phyloP scores from a whole-genome alignment of 2,888 invertebrate species.

The Aspidiotus destructor region DNA sequence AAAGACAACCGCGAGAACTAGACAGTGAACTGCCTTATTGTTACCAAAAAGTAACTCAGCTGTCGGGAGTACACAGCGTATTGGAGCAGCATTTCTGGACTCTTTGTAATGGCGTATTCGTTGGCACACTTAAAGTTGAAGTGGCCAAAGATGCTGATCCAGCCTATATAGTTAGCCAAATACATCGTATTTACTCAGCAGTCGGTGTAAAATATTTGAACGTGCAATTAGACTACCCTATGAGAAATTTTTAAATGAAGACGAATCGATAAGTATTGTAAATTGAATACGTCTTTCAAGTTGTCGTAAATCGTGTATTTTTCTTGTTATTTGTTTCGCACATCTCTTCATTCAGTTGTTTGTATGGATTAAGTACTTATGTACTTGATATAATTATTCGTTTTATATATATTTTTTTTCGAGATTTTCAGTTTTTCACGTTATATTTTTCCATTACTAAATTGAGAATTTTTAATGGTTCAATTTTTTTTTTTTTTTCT shows the following conservation, averaged over 20 bases:
- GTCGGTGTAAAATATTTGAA: conserved; percentile 84
- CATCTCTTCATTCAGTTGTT: too few relatives aligned
- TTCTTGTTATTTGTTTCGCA: too few relatives aligned
- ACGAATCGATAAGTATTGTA: too few relatives aligned
- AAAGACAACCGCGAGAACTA: conserved; percentile 73
- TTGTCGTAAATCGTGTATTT: too few relatives aligned
- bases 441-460: too few relatives aligned
- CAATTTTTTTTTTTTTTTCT: too few relatives aligned
- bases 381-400: too few relatives aligned
- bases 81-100: conserved; percentile 99
- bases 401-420: too few relatives aligned
- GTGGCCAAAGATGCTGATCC: conserved; percentile 89
- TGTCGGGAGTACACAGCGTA: conserved; percentile 89
- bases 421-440: too few relatives aligned
- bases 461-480: too few relatives aligned
- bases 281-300: too few relatives aligned
- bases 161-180: conserved; percentile 82
- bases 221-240: conserved; percentile 83
- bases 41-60: conserved; percentile 74
- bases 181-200: conserved; percentile 88
- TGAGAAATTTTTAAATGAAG: not conserved
- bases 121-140: conserved; percentile 88
- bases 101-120: conserved; percentile 82
- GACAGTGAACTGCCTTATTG: conserved; percentile 77
- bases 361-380: too few relatives aligned